Conservation (phyloP, 2,888 invertebrate genomes). For the Ptilodon capucinus region DNA sequence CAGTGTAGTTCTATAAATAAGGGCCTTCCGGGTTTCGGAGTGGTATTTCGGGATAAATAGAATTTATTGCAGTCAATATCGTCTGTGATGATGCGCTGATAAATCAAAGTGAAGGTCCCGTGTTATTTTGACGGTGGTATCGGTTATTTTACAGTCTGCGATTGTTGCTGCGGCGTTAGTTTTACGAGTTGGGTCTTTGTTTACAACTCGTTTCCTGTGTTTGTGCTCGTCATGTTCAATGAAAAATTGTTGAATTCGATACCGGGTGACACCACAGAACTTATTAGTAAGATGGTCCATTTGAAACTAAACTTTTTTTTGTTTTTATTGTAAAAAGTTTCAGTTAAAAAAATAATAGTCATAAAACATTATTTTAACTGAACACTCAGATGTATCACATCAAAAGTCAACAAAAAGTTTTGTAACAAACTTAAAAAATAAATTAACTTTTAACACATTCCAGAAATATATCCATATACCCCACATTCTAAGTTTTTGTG, state of each 20-base stretch:
- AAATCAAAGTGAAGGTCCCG: slow-evolving; percentile 37
- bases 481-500: slow-evolving; percentile 2
- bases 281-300: slow-evolving; percentile 2
- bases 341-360: too few relatives aligned
- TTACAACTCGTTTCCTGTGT: slow-evolving; percentile 76
- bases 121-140: slow-evolving; percentile 37
- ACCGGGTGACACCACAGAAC: slow-evolving; percentile 22
- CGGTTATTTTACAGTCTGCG: slow-evolving; percentile 37
- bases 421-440: too few relatives aligned
- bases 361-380: too few relatives aligned
- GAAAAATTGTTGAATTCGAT: slow-evolving; percentile 47
- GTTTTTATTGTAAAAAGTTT: neutral
- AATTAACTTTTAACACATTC: too few relatives aligned
- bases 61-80: slow-evolving; percentile 49
- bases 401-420: too few relatives aligned
- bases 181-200: slow-evolving; percentile 67
- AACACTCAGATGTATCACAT: too few relatives aligned
- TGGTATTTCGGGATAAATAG: slow-evolving; percentile 57
- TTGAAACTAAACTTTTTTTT: neutral
- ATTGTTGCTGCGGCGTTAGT: slow-evolving; percentile 42
- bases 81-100: slow-evolving; percentile 39
- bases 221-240: slow-evolving; percentile 61
- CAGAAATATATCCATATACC: neutral
- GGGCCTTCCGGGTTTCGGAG: slow-evolving; percentile 61
- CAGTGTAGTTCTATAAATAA: slow-evolving; percentile 61